A percentile compares a stretch with the other conserved stretches of the same genome.
These are phyloP conservation scores for Nothura maculosa DNA, from an alignment of 2,797 vertebrate species.

Conservation along the genomic window DNA sequence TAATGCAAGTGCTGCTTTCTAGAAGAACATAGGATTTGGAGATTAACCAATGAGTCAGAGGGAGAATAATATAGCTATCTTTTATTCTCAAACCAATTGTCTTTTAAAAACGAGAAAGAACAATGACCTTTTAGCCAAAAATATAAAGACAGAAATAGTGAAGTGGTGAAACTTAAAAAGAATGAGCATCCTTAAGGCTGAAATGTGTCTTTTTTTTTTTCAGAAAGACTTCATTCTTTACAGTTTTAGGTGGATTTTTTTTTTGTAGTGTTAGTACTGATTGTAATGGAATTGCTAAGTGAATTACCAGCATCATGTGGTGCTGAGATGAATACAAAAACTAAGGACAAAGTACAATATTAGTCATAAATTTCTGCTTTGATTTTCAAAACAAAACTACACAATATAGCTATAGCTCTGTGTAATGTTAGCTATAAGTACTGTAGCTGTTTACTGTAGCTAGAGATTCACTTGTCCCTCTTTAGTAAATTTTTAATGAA, in stretches of 20 bases:
- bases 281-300: neutral
- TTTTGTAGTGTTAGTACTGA: neutral
- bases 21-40: neutral
- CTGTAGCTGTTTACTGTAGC: neutral
- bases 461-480: fast-evolving
- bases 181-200: neutral
- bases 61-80: neutral
- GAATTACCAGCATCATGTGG: neutral
- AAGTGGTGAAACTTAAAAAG: neutral
- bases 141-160: neutral
- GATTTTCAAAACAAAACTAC: neutral
- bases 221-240: neutral
- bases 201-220: neutral
- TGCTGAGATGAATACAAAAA: neutral
- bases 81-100: neutral
- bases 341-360: neutral
- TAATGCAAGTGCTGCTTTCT: neutral
- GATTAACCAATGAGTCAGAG: neutral
- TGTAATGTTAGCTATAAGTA: neutral
- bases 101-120: neutral
- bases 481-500: neutral
- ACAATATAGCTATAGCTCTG: neutral
- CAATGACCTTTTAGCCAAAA: neutral
- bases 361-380: neutral
- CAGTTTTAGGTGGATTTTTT: too few relatives aligned